Base-by-base conservation (phyloP, 2,113 vertebrate genomes). In the Ginglymostoma cirratum region DNA sequence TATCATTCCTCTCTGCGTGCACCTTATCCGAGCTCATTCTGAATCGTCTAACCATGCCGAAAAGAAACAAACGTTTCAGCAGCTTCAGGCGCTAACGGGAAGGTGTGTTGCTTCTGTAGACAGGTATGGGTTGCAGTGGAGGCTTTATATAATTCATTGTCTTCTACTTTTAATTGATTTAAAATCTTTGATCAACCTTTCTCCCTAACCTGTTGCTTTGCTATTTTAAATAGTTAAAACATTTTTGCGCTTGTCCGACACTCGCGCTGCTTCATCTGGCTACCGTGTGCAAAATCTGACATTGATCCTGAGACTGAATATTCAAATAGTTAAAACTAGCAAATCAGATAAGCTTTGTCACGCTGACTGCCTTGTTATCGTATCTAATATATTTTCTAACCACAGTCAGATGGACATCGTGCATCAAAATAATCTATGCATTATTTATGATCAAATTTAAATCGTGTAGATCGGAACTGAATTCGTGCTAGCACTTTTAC, bases 311-410 rank as follows among this genome's bases (percentile, higher is more conserved):
- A 72, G 42, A 17, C 94, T 30, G 67, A 2, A 45, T 72, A 42
- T 95, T 95, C 5, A 5, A 72, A 42, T 52, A 72, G 27, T 52
- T 72, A 3, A 72, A 52, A 17, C 76, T 15, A 72, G 48, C 24
- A 67, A 72, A 95, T 76, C 94, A 52, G 69, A 52, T 90, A 38
- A 72, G 66, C 45, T 48, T 95, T 95, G 24, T 48, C 67, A 95
- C 17, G 30, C 67, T 34, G 94, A 52, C 42, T 72, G 94, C 69
- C 69, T 48, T 3, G 94, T 95, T 72, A 72, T 5, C 3, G 34
- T 93, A 27, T 95, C 69, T 61, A 61, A 61, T 12, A 61, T 12
- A 7, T 61, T 61, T 61, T 12, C 7, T 0, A 61, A 61, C 55
- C 7, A 10, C 55, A 61, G 55, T 61, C 12, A 61, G 23, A 14